phyloP scores from a whole-genome alignment of 2,113 vertebrate genomes.

The Sialia sialis region DNA sequence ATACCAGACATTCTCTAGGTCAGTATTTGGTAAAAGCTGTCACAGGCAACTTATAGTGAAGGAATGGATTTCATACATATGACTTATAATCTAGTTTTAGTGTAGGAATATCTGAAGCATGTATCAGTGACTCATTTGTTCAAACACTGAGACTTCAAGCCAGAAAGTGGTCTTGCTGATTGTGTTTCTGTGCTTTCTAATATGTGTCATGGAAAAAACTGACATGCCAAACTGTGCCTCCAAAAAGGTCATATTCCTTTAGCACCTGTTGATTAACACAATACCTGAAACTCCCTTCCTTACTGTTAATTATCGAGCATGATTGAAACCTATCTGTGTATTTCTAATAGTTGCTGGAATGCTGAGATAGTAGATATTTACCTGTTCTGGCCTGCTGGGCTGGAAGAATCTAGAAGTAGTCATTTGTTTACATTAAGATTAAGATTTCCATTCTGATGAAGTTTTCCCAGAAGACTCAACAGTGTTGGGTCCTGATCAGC shows the following conservation, averaged over 20 bases:
- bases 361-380: slow-evolving; percentile 15
- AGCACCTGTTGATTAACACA: slow-evolving; percentile 38
- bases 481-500: background rate
- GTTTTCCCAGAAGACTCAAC: background rate
- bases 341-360: slow-evolving; percentile 35
- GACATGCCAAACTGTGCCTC: background rate
- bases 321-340: slow-evolving; percentile 22
- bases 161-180: background rate
- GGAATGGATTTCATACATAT: background rate
- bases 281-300: background rate
- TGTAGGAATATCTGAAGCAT: background rate
- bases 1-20: slow-evolving; percentile 38
- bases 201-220: slow-evolving; percentile 16
- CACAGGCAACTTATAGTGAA: background rate
- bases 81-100: slow-evolving; percentile 23
- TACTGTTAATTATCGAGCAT: slow-evolving; percentile 28
- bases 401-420: background rate
- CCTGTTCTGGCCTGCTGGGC: slow-evolving; percentile 39
- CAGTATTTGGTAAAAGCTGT: background rate
- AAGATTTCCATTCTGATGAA: background rate
- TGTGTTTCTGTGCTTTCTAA: slow-evolving; percentile 16
- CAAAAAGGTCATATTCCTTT: background rate
- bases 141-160: slow-evolving; percentile 1
- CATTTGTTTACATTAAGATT: slow-evolving; percentile 10
- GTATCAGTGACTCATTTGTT: slow-evolving; percentile 12